These are phyloP conservation scores for Cyrtorhinus lividipennis DNA, from an alignment of 1,140 invertebrate genomes.

Conservation along the genomic window DNA sequence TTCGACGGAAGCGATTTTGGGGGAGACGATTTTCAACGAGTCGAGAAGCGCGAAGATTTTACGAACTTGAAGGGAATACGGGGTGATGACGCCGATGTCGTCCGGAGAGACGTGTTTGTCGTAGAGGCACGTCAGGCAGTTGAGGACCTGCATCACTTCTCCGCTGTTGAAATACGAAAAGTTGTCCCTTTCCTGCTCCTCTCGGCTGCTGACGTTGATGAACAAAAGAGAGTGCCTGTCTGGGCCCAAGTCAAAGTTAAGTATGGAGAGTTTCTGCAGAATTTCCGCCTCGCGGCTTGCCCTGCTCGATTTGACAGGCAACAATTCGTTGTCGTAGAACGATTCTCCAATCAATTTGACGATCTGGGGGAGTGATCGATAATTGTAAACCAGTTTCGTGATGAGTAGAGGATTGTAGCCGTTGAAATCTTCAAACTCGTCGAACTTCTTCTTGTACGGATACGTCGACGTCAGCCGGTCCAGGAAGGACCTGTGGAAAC, in stretches of 20 bases:
- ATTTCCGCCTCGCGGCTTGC: constrained; percentile 1
- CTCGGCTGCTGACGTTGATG: constrained; percentile 69
- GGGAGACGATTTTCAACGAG: constrained; percentile 45
- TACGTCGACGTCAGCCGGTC: constrained; percentile 27
- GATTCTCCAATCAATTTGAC: constrained; percentile 56
- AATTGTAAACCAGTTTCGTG: constrained; percentile 58
- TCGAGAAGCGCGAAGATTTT: constrained; percentile 53
- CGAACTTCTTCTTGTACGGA: constrained; percentile 26
- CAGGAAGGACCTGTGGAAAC: constrained; percentile 35
- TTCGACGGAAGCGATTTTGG: constrained; percentile 85
- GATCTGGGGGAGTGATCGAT: constrained; percentile 64
- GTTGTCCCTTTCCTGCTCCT: constrained; percentile 53
- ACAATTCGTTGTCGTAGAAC: constrained; percentile 66
- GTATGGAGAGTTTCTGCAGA: neutral
- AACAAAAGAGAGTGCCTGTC: constrained; percentile 28
- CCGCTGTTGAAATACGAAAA: constrained; percentile 83
- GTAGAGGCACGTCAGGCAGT: constrained; percentile 46
- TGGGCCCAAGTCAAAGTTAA: neutral
- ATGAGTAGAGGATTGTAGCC: constrained; percentile 52
- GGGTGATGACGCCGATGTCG: constrained; percentile 85
- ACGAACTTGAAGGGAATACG: constrained; percentile 59
- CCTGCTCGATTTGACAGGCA: constrained; percentile 27
- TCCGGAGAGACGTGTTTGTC: constrained; percentile 42
- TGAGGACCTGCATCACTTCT: constrained; percentile 59
- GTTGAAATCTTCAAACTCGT: constrained; percentile 31